phyloP scores from a whole-genome alignment of 2,113 vertebrate species.

The Cololabis saira region DNA sequence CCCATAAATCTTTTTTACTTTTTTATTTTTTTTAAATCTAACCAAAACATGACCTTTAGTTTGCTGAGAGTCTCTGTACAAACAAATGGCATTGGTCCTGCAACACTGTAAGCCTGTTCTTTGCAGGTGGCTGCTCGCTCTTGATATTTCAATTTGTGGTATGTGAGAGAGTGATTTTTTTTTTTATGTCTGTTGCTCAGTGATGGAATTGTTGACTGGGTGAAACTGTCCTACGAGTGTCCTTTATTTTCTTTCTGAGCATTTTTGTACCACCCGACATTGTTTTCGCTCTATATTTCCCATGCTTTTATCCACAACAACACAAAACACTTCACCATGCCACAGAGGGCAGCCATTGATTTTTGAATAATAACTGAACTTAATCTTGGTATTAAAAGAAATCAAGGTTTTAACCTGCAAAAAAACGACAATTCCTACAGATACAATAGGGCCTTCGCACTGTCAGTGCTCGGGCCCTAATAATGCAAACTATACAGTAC shows the following conservation, averaged over 20 bases:
- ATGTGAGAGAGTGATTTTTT: slow-evolving; percentile 44
- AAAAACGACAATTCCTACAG: too few relatives aligned
- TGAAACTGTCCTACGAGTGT: slow-evolving; percentile 12
- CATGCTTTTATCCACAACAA: background rate
- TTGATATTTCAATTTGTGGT: slow-evolving; percentile 59
- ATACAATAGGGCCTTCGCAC: too few relatives aligned
- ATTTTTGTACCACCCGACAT: background rate
- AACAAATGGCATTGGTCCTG: slow-evolving; percentile 59
- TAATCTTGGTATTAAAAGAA: background rate
- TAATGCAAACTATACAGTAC: background rate
- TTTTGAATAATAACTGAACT: slow-evolving; percentile 9
- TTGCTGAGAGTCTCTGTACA: slow-evolving; percentile 41
- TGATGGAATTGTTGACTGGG: slow-evolving; percentile 50
- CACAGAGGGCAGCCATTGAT: slow-evolving; percentile 1
- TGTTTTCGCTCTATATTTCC: background rate
- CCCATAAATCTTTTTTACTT: slow-evolving; percentile 41
- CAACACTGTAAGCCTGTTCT: slow-evolving; percentile 9
- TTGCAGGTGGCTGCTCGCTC: slow-evolving; percentile 18
- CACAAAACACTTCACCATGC: slow-evolving; percentile 3
- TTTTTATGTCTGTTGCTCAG: background rate
- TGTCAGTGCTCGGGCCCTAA: too few relatives aligned
- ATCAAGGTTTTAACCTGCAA: background rate
- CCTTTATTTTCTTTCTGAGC: slow-evolving; percentile 6
- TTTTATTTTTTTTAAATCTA: slow-evolving; percentile 14
- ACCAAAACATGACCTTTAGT: slow-evolving; percentile 60